A percentile compares a stretch with the other conserved stretches of the same genome.
Evolutionary conservation across 1,140 invertebrate species (phyloP).

Genomic region (Cherax destructor): DNA sequence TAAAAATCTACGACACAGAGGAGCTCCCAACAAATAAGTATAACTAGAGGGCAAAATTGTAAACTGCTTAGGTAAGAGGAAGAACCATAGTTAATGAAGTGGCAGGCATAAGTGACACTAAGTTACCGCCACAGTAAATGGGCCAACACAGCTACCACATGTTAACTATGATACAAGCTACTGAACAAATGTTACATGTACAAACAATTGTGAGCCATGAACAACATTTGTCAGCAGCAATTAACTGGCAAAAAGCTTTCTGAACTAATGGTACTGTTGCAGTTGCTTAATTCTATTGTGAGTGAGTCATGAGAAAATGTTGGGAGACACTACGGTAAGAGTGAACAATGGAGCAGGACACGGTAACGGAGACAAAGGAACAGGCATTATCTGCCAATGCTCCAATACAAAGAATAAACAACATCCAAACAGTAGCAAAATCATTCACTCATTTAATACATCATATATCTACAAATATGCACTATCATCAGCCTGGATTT

Average conservation of each 20-base stretch:
- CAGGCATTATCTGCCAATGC: conserved; percentile 5
- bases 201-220: conserved; percentile 54
- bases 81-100: background rate
- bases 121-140: conserved; percentile 59
- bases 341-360: conserved; percentile 43
- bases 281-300: conserved; percentile 64
- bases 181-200: conserved; percentile 51
- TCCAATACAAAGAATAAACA: conserved; percentile 61
- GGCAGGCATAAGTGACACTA: conserved; percentile 30
- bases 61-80: conserved; percentile 61
- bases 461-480: conserved; percentile 51
- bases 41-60: conserved; percentile 54
- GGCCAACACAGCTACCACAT: conserved; percentile 28
- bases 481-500: conserved; percentile 54
- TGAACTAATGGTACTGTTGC: conserved; percentile 67
- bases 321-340: conserved; percentile 60
- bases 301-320: conserved; percentile 63
- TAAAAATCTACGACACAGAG: conserved; percentile 66
- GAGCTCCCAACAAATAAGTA: conserved; percentile 69
- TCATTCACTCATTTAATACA: conserved; percentile 45
- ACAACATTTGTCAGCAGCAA: conserved; percentile 61
- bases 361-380: conserved; percentile 28
- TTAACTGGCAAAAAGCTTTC: conserved; percentile 67
- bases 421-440: conserved; percentile 61
- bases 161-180: conserved; percentile 20